Conservation (phyloP, 2,888 invertebrate genomes). For the Zonitis immaculata region DNA sequence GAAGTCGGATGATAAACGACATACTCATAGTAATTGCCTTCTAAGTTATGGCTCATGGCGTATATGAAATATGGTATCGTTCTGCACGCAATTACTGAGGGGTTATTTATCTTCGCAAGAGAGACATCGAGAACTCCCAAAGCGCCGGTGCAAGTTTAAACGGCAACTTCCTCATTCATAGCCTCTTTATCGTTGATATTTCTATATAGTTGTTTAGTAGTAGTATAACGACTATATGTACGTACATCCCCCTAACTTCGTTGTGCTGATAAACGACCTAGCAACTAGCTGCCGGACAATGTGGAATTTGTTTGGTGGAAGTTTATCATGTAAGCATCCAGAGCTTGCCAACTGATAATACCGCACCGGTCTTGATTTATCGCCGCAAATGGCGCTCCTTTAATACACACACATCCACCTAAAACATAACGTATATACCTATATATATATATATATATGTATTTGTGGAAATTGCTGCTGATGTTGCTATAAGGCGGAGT, state of each 20-base stretch:
- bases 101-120: conserved; percentile 52
- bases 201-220: no score
- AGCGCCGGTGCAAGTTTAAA: conserved; percentile 35
- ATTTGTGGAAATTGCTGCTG: not conserved
- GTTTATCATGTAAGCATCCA: conserved; percentile 43
- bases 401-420: conserved; percentile 13
- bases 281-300: conserved; percentile 43
- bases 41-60: conserved; percentile 57
- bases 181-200: conserved; percentile 37
- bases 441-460: no score
- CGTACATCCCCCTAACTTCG: conserved; percentile 12
- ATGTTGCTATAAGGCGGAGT: not conserved
- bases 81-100: conserved; percentile 56
- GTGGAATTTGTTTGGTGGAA: conserved; percentile 43
- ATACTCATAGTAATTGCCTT: conserved; percentile 58
- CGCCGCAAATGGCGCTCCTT: conserved; percentile 23
- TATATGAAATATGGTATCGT: conserved; percentile 57
- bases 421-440: no score
- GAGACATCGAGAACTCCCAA: conserved; percentile 33
- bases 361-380: conserved; percentile 33
- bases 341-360: conserved; percentile 34
- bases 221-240: no score
- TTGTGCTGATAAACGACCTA: conserved; percentile 38
- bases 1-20: conserved; percentile 53
- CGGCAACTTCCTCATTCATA: conserved; percentile 42